Evolutionary conservation across 2,797 vertebrate genomes (phyloP).

Genomic region (Tenualosa ilisha): DNA sequence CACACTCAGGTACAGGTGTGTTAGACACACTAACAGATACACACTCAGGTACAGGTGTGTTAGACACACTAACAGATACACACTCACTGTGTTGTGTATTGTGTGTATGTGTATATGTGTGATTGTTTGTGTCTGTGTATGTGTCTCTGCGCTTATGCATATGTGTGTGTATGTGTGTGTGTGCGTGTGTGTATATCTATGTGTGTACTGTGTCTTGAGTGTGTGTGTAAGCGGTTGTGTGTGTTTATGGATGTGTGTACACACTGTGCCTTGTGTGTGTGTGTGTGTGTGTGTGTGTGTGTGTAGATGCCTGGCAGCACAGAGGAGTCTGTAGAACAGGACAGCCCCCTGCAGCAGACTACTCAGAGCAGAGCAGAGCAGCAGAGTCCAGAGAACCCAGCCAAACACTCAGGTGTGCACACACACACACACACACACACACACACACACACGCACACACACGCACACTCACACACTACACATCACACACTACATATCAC

Average conservation of each 20-base stretch:
- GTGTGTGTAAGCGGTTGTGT: not conserved
- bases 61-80: too few relatives aligned
- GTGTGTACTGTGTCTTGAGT: too few relatives aligned
- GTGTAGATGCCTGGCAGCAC: not conserved
- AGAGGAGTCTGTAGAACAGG: not conserved
- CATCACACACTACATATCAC: too few relatives aligned
- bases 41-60: too few relatives aligned
- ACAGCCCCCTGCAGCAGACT: not conserved
- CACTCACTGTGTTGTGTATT: too few relatives aligned
- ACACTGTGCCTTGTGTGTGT: too few relatives aligned
- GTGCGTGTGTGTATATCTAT: too few relatives aligned
- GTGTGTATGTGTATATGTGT: too few relatives aligned
- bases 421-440: not conserved
- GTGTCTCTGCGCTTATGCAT: not conserved
- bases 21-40: too few relatives aligned
- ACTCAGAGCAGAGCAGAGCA: not conserved
- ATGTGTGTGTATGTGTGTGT: too few relatives aligned
- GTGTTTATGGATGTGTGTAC: not conserved
- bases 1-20: too few relatives aligned
- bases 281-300: slow-evolving; percentile 10
- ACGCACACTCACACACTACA: not conserved
- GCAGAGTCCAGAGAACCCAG: not conserved
- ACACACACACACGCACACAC: slow-evolving; percentile 7
- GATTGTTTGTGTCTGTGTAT: too few relatives aligned
- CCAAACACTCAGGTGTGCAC: not conserved